Evolutionary conservation across 2,113 vertebrate genomes (phyloP).

Genomic region (Sylvicapra grimmia): DNA sequence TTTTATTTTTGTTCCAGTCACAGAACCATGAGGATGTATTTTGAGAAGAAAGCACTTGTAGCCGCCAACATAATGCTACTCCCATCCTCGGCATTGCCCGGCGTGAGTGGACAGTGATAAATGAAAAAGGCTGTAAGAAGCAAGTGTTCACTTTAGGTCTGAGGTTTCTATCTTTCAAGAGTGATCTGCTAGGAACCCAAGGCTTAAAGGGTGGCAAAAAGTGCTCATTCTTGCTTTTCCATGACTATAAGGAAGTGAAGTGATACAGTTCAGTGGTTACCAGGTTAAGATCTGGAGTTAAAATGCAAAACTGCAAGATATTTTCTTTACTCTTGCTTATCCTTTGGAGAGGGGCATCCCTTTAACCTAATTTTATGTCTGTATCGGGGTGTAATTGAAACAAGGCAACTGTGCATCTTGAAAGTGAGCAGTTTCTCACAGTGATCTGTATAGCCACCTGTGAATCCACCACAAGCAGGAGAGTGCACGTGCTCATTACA

Average conservation of each 20-base stretch:
- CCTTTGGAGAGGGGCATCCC: too few species aligned
- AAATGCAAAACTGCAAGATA: background rate
- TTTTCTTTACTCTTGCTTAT: background rate
- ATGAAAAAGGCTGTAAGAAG: background rate
- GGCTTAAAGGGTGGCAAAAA: background rate
- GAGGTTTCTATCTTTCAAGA: background rate
- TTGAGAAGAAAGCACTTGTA: constrained; percentile 28
- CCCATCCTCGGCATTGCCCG: background rate
- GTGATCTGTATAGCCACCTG: too few species aligned
- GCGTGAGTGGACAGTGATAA: background rate
- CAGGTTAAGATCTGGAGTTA: background rate
- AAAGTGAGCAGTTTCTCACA: background rate
- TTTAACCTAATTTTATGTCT: background rate
- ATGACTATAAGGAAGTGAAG: background rate
- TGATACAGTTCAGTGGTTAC: background rate
- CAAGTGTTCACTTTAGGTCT: background rate
- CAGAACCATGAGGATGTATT: background rate
- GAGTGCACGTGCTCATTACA: background rate
- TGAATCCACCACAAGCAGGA: background rate
- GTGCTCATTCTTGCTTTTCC: background rate
- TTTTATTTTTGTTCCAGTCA: constrained; percentile 10
- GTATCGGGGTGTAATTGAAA: background rate
- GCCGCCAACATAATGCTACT: background rate
- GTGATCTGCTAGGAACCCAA: background rate
- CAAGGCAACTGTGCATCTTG: background rate